Evolutionary conservation across 64 coral and sea anemone species (phyloP).

Genomic region (Montipora foliosa): DNA sequence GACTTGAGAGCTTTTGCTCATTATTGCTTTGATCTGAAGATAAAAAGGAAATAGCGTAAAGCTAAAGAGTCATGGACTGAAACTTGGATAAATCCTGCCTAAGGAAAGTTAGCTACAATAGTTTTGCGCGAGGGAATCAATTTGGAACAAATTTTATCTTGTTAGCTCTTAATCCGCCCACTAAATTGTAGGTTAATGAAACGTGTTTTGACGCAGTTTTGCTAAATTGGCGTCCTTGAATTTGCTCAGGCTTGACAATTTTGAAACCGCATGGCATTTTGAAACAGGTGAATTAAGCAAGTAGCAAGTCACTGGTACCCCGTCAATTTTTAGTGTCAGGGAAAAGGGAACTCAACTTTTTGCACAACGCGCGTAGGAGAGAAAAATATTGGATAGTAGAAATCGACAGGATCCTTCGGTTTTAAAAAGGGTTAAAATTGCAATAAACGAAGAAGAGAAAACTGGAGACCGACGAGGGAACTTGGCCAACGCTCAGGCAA

Average conservation of each 20-base stretch:
- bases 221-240: constrained; percentile 11
- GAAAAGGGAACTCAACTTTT: not conserved
- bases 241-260: not conserved
- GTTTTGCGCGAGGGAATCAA: not conserved
- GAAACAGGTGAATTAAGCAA: constrained; percentile 34
- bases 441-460: not conserved
- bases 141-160: constrained; percentile 4
- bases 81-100: constrained; percentile 1
- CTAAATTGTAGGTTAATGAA: not conserved
- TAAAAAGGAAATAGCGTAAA: constrained; percentile 3
- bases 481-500: not conserved
- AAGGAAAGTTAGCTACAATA: too few species aligned
- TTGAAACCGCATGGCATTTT: constrained; percentile 46
- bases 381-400: not conserved
- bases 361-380: not conserved
- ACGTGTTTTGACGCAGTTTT: not conserved
- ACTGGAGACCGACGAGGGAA: constrained; percentile 3
- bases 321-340: not conserved
- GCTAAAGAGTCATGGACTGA: constrained; percentile 34
- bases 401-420: not conserved
- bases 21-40: constrained; percentile 44
- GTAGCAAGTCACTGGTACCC: constrained; percentile 14
- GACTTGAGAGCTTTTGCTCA: constrained; percentile 35
- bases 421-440: not conserved
- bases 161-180: not conserved